Percentiles rank a stretch among this genome's conserved stretches.
phyloP scores from a whole-genome alignment of 2,888 invertebrate genomes.

The Ectemnius cavifrons region DNA sequence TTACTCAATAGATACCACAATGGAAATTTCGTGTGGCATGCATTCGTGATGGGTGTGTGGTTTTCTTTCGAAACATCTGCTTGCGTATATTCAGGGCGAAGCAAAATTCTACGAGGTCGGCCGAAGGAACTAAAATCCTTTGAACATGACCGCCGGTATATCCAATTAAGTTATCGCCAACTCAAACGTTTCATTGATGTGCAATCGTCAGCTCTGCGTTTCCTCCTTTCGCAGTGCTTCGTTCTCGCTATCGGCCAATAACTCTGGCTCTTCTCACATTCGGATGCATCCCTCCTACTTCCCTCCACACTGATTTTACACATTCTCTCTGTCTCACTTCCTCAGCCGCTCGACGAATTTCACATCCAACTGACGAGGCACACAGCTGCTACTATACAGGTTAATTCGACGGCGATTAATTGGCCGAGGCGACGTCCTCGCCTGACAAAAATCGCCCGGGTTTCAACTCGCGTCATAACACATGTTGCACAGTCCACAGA shows the following conservation, averaged over 20 bases:
- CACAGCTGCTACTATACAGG: background rate
- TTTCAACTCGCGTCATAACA: background rate
- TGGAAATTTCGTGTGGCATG: too few species aligned
- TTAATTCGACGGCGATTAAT: constrained; percentile 1
- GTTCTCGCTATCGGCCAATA: too few species aligned
- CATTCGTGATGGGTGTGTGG: too few species aligned
- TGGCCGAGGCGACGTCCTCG: background rate
- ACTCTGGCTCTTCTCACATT: background rate
- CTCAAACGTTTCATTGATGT: constrained; percentile 26
- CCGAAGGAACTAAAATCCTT: background rate
- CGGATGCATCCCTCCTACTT: background rate
- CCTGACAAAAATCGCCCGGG: constrained; percentile 1
- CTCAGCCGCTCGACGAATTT: background rate
- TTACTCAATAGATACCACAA: too few species aligned
- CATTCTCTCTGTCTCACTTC: background rate
- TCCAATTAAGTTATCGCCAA: constrained; percentile 33
- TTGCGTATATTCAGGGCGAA: too few species aligned
- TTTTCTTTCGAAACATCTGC: too few species aligned
- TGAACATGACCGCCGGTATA: constrained; percentile 6
- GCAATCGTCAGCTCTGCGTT: constrained; percentile 13
- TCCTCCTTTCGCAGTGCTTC: background rate
- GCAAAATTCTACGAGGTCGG: background rate
- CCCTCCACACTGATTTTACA: background rate
- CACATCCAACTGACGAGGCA: background rate
- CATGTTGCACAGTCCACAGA: background rate